Evolutionary conservation across 2,113 vertebrate species (phyloP).

Genomic region (Nasalis larvatus): DNA sequence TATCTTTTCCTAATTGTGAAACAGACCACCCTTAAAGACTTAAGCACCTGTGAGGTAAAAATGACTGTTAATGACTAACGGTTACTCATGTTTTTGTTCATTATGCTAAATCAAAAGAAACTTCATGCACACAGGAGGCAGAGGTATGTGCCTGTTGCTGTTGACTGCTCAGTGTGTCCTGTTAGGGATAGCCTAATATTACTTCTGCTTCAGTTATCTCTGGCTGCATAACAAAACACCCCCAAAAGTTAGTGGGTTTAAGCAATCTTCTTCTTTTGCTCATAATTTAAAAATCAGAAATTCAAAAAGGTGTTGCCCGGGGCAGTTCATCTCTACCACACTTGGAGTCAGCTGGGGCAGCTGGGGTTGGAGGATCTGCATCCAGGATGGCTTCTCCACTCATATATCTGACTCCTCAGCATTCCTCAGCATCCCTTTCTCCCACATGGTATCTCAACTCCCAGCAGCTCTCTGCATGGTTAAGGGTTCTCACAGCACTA

Average conservation of each 20-base stretch:
- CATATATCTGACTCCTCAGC: neutral
- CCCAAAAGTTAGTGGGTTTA: neutral
- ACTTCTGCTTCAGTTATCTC: neutral
- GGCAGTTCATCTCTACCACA: neutral
- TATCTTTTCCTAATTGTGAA: conserved; percentile 5
- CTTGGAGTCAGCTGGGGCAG: neutral
- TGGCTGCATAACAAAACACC: neutral
- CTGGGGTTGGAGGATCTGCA: neutral
- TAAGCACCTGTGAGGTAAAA: neutral
- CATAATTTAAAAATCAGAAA: neutral
- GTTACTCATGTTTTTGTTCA: neutral
- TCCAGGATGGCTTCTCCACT: neutral
- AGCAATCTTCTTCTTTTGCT: neutral
- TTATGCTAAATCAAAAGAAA: neutral
- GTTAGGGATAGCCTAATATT: neutral
- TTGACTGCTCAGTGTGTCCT: neutral
- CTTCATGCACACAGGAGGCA: neutral
- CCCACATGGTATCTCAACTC: neutral
- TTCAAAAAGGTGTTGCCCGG: neutral
- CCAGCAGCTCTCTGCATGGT: neutral
- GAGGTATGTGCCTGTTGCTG: neutral
- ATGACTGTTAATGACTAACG: neutral
- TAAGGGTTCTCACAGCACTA: neutral
- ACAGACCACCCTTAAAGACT: neutral
- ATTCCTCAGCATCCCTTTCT: neutral